These are phyloP conservation scores for Neosilurus mollespiculum DNA, from an alignment of 2,797 vertebrate species.

Conservation along the genomic window DNA sequence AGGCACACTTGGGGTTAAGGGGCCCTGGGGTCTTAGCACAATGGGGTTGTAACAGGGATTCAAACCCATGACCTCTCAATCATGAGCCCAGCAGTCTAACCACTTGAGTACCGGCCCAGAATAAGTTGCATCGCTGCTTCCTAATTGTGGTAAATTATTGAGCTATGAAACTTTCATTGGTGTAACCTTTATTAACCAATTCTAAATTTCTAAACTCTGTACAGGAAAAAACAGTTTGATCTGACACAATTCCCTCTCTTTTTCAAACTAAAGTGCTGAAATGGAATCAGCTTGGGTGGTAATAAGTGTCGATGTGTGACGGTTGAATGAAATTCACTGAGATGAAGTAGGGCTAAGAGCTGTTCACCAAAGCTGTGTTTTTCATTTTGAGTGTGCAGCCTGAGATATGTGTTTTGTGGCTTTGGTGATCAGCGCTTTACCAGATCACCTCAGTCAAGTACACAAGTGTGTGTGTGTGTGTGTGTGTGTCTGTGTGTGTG, in stretches of 20 bases:
- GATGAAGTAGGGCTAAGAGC: background rate
- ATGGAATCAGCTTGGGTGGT: slow-evolving; percentile 2
- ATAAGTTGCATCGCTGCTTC: background rate
- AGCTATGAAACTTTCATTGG: slow-evolving; percentile 22
- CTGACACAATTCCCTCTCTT: slow-evolving; percentile 30
- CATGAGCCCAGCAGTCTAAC: no score
- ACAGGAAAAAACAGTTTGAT: background rate
- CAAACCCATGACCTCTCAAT: no score
- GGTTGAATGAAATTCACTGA: slow-evolving; percentile 51
- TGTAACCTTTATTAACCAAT: slow-evolving; percentile 24
- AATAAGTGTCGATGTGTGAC: slow-evolving; percentile 44
- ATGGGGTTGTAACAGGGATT: no score
- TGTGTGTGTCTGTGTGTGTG: slow-evolving; percentile 30
- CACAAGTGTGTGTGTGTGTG: slow-evolving; percentile 33
- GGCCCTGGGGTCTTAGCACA: no score
- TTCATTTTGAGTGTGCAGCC: slow-evolving; percentile 67
- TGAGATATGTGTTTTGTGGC: slow-evolving; percentile 62
- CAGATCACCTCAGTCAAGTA: slow-evolving; percentile 55
- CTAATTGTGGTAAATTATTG: slow-evolving; percentile 15
- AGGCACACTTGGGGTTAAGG: no score
- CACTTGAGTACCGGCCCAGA: no score
- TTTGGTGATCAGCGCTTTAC: slow-evolving; percentile 48
- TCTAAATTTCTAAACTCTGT: background rate
- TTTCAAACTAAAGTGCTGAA: slow-evolving; percentile 18
- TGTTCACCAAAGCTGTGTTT: slow-evolving; percentile 67